phyloP scores from a whole-genome alignment of 2,797 vertebrate species.

The Alauda arvensis region DNA sequence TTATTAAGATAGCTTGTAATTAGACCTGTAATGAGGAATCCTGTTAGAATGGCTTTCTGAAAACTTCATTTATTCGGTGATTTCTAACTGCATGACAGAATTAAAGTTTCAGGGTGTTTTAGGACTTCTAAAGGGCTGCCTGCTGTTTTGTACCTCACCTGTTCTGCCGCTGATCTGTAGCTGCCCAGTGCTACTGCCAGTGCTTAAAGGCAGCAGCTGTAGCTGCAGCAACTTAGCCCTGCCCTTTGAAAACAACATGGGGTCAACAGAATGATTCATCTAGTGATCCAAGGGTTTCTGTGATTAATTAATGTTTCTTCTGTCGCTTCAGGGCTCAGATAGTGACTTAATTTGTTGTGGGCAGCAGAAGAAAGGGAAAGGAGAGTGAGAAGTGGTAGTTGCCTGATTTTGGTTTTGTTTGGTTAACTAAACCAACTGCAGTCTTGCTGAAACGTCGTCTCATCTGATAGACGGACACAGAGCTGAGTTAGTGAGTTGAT shows the following conservation, averaged over 20 bases:
- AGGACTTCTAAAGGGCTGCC: conserved; percentile 30
- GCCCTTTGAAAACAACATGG: conserved; percentile 42
- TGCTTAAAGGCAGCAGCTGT: conserved; percentile 36
- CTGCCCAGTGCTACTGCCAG: conserved; percentile 36
- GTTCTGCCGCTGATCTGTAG: conserved; percentile 5
- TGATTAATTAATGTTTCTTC: conserved; percentile 23
- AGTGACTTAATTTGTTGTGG: conserved; percentile 3
- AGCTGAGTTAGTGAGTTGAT: conserved; percentile 24
- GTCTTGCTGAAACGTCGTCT: neutral
- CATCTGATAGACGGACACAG: neutral
- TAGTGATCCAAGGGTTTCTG: neutral
- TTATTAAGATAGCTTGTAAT: conserved; percentile 75
- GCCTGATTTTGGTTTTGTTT: neutral
- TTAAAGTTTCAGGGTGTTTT: conserved; percentile 55
- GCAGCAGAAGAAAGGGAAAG: neutral
- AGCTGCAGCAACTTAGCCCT: conserved; percentile 24
- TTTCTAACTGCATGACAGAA: conserved; percentile 54
- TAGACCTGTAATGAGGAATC: conserved; percentile 77
- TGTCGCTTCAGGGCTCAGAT: neutral
- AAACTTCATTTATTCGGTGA: conserved; percentile 72
- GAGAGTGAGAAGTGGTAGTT: neutral
- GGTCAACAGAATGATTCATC: conserved; percentile 24
- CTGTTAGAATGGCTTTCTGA: conserved; percentile 71
- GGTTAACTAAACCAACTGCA: neutral
- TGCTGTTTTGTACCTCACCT: conserved; percentile 9